These are phyloP conservation scores for Drosophila dives DNA, from an alignment of 2,888 invertebrate species.

Conservation along the genomic window DNA sequence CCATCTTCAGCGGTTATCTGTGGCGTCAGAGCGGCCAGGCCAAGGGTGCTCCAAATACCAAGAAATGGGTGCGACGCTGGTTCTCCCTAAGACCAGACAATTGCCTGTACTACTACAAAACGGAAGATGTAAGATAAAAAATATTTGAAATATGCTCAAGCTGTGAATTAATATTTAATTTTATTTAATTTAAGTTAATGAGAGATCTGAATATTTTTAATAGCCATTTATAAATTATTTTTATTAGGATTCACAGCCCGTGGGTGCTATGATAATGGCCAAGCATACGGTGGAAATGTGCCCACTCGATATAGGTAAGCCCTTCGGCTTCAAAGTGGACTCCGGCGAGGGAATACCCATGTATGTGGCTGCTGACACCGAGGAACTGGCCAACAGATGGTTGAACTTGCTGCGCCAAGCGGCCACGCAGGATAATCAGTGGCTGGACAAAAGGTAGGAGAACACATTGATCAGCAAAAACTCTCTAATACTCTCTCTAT, in stretches of 20 bases:
- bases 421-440: conserved; percentile 89
- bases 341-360: conserved; percentile 90
- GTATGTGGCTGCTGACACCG: conserved; percentile 92
- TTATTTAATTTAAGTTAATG: background rate
- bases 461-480: conserved; percentile 12
- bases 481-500: conserved; percentile 1
- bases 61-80: conserved; percentile 95
- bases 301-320: conserved; percentile 85
- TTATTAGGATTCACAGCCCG: conserved; percentile 92
- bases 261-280: conserved; percentile 94
- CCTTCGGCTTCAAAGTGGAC: conserved; percentile 90
- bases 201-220: background rate
- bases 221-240: background rate
- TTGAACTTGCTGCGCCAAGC: conserved; percentile 91
- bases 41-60: conserved; percentile 86
- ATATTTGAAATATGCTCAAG: background rate
- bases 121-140: conserved; percentile 90
- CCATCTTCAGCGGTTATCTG: conserved; percentile 90
- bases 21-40: conserved; percentile 90
- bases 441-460: conserved; percentile 87
- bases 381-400: conserved; percentile 91
- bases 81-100: conserved; percentile 96
- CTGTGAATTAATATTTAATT: background rate
- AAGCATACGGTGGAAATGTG: conserved; percentile 90
- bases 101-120: conserved; percentile 97